These are phyloP conservation scores for Norana najaformis DNA, from an alignment of 2,888 invertebrate genomes.

Conservation along the genomic window DNA sequence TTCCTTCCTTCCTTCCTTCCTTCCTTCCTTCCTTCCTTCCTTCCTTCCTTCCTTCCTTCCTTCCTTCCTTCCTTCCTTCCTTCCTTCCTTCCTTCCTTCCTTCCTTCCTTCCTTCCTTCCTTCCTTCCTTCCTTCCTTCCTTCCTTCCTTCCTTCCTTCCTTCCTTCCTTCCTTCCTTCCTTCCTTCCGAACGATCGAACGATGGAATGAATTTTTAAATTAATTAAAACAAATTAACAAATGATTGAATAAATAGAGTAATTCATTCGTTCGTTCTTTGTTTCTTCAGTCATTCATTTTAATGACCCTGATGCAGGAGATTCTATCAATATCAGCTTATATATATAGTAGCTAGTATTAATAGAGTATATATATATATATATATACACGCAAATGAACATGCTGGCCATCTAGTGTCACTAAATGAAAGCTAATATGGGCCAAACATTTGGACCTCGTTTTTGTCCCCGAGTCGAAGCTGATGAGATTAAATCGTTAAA, in stretches of 20 bases:
- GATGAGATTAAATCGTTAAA: neutral
- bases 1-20: neutral
- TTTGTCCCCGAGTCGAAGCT: neutral
- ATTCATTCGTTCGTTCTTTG: neutral
- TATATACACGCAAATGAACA: too few species aligned
- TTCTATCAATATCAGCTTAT: too few species aligned
- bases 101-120: neutral
- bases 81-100: neutral
- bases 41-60: neutral
- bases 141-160: too few species aligned
- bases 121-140: neutral
- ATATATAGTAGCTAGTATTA: too few species aligned
- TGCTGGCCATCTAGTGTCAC: too few species aligned
- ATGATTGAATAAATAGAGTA: too few species aligned
- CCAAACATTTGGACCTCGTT: neutral
- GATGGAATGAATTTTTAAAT: too few species aligned
- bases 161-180: too few species aligned
- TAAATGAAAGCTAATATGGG: neutral
- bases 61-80: neutral
- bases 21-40: neutral
- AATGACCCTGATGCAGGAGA: too few species aligned
- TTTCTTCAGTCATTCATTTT: neutral
- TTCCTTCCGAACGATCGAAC: too few species aligned
- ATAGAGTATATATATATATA: too few species aligned
- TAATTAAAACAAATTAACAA: too few species aligned